phyloP scores from a whole-genome alignment of 2,888 invertebrate genomes.

The Ichneumon xanthorius region DNA sequence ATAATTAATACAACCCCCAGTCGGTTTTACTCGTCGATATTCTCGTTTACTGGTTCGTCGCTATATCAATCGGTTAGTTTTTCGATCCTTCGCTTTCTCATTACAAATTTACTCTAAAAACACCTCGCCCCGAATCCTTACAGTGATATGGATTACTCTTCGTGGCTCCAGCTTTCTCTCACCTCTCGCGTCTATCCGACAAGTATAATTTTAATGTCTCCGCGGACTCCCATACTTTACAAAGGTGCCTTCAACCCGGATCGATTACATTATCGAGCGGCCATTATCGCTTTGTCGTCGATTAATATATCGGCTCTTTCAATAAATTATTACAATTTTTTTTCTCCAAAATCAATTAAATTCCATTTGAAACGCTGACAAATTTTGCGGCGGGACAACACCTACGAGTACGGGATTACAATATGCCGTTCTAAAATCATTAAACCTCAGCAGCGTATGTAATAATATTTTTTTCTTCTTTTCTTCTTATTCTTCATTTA shows the following conservation, averaged over 20 bases:
- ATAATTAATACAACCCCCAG: conserved; percentile 65
- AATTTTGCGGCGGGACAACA: conserved; percentile 70
- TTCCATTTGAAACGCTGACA: conserved; percentile 41
- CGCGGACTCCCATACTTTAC: conserved; percentile 45
- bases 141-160: conserved; percentile 80
- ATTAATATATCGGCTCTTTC: not conserved
- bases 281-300: not conserved
- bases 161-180: conserved; percentile 70
- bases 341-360: not conserved
- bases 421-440: conserved; percentile 73
- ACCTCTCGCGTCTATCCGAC: conserved; percentile 59
- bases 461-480: conserved; percentile 23
- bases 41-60: conserved; percentile 33
- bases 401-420: conserved; percentile 75
- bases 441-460: conserved; percentile 66
- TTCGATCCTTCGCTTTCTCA: conserved; percentile 28
- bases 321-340: not conserved
- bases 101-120: conserved; percentile 56
- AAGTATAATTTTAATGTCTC: conserved; percentile 61
- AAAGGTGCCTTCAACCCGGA: conserved; percentile 63
- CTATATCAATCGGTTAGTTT: conserved; percentile 41
- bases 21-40: conserved; percentile 49
- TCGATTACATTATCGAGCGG: conserved; percentile 16
- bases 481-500: conserved; percentile 22
- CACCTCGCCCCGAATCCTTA: conserved; percentile 66